Conservation (phyloP, 2,113 vertebrate species). For the Tenebrosternarchus preto region DNA sequence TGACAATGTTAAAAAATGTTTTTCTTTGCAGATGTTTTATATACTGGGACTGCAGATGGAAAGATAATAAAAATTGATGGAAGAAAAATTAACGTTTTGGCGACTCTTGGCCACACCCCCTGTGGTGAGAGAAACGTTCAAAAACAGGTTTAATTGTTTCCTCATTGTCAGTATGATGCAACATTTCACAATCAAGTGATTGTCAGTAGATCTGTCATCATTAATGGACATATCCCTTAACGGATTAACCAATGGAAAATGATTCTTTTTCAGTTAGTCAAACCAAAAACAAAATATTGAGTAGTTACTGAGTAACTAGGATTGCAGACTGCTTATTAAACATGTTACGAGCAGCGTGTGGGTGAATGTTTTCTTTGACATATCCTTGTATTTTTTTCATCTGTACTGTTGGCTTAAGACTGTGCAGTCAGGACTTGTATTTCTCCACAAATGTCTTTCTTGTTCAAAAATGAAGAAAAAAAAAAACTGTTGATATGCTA, state of each 20-base stretch:
- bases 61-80: slow-evolving; percentile 87
- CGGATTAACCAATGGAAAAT: background rate
- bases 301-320: background rate
- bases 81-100: slow-evolving; percentile 78
- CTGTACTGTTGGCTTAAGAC: background rate
- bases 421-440: background rate
- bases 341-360: background rate
- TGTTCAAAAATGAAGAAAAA: background rate
- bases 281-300: background rate
- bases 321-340: background rate
- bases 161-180: slow-evolving; percentile 16
- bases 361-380: background rate
- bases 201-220: background rate
- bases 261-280: background rate
- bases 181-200: slow-evolving; percentile 20
- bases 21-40: slow-evolving; percentile 83
- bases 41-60: slow-evolving; percentile 91
- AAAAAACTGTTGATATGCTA: background rate
- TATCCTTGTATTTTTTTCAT: background rate
- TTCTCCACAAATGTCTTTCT: background rate
- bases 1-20: background rate
- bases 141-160: background rate
- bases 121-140: slow-evolving; percentile 81
- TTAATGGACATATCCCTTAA: background rate
- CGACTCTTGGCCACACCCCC: slow-evolving; percentile 82